These are phyloP conservation scores for Amphipyra tragopoginis DNA, from an alignment of 2,888 invertebrate species.

Conservation along the genomic window DNA sequence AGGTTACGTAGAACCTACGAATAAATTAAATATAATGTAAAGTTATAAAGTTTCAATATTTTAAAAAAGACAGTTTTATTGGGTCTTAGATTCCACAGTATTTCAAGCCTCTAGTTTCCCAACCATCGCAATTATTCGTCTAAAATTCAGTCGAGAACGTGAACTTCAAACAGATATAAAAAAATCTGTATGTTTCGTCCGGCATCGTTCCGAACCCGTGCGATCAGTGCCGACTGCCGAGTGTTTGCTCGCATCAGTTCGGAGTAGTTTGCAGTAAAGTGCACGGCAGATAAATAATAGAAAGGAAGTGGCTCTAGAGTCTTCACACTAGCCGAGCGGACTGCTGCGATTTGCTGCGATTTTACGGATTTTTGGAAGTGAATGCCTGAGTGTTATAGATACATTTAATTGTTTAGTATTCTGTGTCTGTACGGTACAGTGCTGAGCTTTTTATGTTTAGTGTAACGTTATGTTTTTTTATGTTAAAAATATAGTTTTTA, in stretches of 20 bases:
- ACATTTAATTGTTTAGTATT: too few relatives aligned
- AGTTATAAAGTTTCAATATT: too few relatives aligned
- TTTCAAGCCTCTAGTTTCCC: too few relatives aligned
- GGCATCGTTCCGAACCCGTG: not conserved
- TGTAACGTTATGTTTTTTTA: not conserved
- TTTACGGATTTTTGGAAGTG: not conserved
- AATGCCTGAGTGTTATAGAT: not conserved
- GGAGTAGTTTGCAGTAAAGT: constrained; percentile 11
- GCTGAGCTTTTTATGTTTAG: too few relatives aligned
- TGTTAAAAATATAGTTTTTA: not conserved
- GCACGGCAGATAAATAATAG: constrained; percentile 27
- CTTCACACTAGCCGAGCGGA: constrained; percentile 8
- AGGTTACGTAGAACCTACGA: too few relatives aligned
- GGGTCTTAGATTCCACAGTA: not conserved
- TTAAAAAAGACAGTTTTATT: too few relatives aligned
- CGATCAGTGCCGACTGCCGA: constrained; percentile 7
- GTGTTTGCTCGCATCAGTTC: constrained; percentile 32
- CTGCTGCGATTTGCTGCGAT: not conserved
- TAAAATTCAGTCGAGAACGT: constrained; percentile 3
- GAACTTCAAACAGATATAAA: constrained; percentile 4
- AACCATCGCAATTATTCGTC: not conserved
- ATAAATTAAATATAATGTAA: too few relatives aligned
- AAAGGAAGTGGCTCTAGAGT: constrained; percentile 8
- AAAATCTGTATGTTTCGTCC: constrained; percentile 8
- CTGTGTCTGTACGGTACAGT: too few relatives aligned